Evolutionary conservation across 2,888 invertebrate genomes (phyloP), one percentile per base, ranked within the genome.

Genomic region (Perithous albicinctus): DNA sequence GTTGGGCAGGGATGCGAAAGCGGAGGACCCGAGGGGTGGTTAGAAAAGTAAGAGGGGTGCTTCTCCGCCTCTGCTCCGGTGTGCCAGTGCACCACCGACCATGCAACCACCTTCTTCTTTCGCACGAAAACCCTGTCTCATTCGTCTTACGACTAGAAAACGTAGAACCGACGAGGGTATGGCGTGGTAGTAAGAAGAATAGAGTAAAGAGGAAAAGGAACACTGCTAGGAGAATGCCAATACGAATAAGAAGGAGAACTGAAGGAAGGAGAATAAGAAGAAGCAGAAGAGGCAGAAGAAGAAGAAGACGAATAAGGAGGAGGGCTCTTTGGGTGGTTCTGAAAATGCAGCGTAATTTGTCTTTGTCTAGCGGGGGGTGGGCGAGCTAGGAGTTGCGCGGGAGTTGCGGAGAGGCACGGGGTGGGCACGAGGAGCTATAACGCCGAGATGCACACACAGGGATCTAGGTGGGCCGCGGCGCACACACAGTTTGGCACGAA

Each of bases 271-370:
- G 81, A 66, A 84, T 76, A 75, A 83, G 78, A 74, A 78, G 76
- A 51, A 38, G 74, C 54, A 26, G 77, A 56, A 46, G 72, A 41
- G 48, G 64, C 43, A 38, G 23, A 32, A 70, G 72, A 15, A 63
- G 77, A 48, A 20, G 70, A 0, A 23, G 74, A 63, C 67, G 61
- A 66, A 66, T 66, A 80, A 85, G 78, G 75, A 72, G 83, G 12
- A 54, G 54, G 23, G 89, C 88, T 89, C 89, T 91, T 91, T 88
- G 91, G 92, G 91, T 90, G 90, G 89, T 90, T 91, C 91, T 90
- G 92, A 91, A 92, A 92, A 92, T 91, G 92, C 92, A 92, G 90
- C 91, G 92, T 92, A 92, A 92, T 92, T 92, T 92, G 92, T 92
- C 92, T 92, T 92, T 92, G 92, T 92, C 92, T 91, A 91, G 89